Percentiles rank a stretch among this genome's conserved stretches.
Evolutionary conservation across 2,113 vertebrate genomes (phyloP).

Genomic region (Poeciliopsis prolifica): DNA sequence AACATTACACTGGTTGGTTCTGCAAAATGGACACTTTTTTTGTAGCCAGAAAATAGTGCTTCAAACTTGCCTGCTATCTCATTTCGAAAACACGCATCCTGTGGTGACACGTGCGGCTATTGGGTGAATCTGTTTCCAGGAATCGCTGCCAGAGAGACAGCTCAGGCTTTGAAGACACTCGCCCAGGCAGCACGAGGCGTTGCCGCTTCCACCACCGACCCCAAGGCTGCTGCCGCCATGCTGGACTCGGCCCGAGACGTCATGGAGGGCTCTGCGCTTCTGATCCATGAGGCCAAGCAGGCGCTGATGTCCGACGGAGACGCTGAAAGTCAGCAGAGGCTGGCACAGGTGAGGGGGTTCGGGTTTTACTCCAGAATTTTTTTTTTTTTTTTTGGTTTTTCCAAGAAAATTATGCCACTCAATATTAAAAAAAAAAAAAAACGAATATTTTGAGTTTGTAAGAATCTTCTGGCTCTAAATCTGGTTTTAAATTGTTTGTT

Average conservation of each 20-base stretch:
- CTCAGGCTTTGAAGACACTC: slow-evolving; percentile 92
- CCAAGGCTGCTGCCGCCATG: slow-evolving; percentile 87
- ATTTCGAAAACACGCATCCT: not conserved
- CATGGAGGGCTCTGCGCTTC: slow-evolving; percentile 96
- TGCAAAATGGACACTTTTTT: not conserved
- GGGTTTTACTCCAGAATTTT: not conserved
- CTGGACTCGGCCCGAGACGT: slow-evolving; percentile 93
- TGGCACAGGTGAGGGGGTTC: slow-evolving; percentile 88
- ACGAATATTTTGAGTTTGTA: not conserved
- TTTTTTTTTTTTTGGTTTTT: not conserved
- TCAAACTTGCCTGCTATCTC: not conserved
- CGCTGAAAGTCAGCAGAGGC: slow-evolving; percentile 93
- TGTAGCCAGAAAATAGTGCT: not conserved
- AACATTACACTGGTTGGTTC: slow-evolving; percentile 95
- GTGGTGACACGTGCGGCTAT: not conserved
- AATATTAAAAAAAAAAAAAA: slow-evolving; percentile 2
- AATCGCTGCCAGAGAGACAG: slow-evolving; percentile 95
- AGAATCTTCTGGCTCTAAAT: not conserved
- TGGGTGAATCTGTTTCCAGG: slow-evolving; percentile 74
- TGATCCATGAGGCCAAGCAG: slow-evolving; percentile 96
- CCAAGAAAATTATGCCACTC: not conserved
- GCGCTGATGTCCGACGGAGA: slow-evolving; percentile 91
- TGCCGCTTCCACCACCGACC: slow-evolving; percentile 89
- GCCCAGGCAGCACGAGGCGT: slow-evolving; percentile 95
- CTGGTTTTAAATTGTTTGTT: not conserved